These are phyloP conservation scores for Tetranychus urticae DNA, from an alignment of 1,140 invertebrate genomes.

Conservation along the genomic window DNA sequence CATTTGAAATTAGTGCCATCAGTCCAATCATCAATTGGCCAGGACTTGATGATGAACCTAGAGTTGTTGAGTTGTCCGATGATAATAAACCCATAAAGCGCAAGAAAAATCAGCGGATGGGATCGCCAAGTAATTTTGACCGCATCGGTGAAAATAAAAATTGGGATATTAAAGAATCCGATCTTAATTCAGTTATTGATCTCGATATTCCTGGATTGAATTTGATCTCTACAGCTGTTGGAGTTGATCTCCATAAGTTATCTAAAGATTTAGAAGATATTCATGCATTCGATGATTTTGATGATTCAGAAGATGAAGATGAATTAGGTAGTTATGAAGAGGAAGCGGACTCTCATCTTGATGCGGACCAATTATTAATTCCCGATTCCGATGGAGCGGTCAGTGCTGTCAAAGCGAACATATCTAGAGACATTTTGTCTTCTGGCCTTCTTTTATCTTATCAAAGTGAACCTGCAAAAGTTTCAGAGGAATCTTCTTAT, in stretches of 20 bases:
- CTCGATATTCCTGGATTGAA: background rate
- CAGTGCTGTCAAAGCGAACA: no score
- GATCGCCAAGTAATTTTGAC: background rate
- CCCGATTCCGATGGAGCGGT: no score
- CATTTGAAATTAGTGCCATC: background rate
- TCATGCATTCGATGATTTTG: background rate
- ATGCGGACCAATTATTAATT: background rate
- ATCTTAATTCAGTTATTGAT: background rate
- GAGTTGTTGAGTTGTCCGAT: constrained; percentile 1
- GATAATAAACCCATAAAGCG: background rate
- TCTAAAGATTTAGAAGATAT: background rate
- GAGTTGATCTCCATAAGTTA: background rate
- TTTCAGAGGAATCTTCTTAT: no score
- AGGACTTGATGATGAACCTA: background rate
- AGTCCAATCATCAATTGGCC: background rate
- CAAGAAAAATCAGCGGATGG: background rate
- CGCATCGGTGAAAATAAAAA: background rate
- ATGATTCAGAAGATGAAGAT: background rate
- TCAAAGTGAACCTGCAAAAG: no score
- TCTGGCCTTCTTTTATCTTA: no score
- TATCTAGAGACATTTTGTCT: no score
- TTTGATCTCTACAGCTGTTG: background rate
- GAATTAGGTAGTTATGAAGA: background rate
- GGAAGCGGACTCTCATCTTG: background rate
- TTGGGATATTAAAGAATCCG: background rate